These are phyloP conservation scores for Glomeris maerens DNA, from an alignment of 1,140 invertebrate genomes.

Conservation along the genomic window DNA sequence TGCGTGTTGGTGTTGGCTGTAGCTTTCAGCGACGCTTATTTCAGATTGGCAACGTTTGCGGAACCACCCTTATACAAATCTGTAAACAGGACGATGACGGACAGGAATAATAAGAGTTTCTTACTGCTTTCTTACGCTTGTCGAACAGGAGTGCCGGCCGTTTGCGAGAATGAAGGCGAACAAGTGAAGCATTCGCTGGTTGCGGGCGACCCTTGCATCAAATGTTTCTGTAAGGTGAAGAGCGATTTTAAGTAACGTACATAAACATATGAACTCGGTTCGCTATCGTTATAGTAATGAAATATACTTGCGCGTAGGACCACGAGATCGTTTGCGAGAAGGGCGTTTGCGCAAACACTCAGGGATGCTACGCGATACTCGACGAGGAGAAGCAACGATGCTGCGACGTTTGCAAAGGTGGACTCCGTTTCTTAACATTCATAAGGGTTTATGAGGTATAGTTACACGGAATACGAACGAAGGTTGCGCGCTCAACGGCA, in stretches of 20 bases:
- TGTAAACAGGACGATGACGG: too few relatives aligned
- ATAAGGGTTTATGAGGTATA: neutral
- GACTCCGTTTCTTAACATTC: constrained; percentile 1
- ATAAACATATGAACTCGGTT: too few relatives aligned
- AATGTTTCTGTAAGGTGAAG: neutral
- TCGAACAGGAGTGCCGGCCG: neutral
- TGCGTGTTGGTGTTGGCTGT: too few relatives aligned
- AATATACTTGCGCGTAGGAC: constrained; percentile 44
- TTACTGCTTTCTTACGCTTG: too few relatives aligned
- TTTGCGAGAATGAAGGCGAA: constrained; percentile 1
- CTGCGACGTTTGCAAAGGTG: constrained; percentile 51
- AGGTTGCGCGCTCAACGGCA: constrained; percentile 61
- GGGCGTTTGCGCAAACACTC: constrained; percentile 46
- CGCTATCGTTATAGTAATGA: too few relatives aligned
- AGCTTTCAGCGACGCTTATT: too few relatives aligned
- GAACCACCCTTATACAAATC: too few relatives aligned
- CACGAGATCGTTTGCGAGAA: constrained; percentile 53
- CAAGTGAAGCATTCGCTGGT: neutral
- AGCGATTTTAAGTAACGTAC: too few relatives aligned
- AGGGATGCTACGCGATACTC: constrained; percentile 46
- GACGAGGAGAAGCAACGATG: constrained; percentile 41
- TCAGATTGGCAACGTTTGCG: too few relatives aligned
- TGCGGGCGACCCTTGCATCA: neutral
- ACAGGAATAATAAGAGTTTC: too few relatives aligned
- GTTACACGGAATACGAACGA: neutral